A percentile compares a stretch with the other conserved stretches of the same genome.
Conservation (phyloP, 2,888 invertebrate species). For the Nasonovia ribisnigri region DNA sequence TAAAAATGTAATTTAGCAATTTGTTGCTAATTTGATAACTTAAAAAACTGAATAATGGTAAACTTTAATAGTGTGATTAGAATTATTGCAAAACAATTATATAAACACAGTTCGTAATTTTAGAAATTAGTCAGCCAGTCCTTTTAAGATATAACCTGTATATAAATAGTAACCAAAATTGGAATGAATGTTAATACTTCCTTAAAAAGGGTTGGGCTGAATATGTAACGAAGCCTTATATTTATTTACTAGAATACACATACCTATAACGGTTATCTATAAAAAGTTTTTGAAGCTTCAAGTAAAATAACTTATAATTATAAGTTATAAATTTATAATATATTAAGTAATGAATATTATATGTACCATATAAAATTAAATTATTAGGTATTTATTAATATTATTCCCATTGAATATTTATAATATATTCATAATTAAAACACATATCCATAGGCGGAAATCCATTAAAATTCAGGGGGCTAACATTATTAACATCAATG, state of each 20-base stretch:
- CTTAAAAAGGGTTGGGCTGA: conserved; percentile 22
- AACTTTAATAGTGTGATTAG: background rate
- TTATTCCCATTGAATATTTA: background rate
- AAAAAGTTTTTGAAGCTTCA: background rate
- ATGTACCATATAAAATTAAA: background rate
- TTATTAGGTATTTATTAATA: background rate
- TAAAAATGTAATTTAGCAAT: background rate
- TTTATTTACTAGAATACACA: background rate
- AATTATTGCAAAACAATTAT: conserved; percentile 28
- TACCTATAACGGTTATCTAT: background rate
- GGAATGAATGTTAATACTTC: conserved; percentile 45
- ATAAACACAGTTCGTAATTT: conserved; percentile 26
- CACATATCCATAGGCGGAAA: background rate
- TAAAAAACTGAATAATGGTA: conserved; percentile 9
- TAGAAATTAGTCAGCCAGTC: conserved; percentile 51
- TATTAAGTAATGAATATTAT: background rate
- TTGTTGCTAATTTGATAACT: background rate
- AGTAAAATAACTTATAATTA: background rate
- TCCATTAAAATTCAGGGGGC: too few species aligned
- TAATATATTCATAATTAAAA: background rate
- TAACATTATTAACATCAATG: too few species aligned
- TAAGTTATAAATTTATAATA: too few species aligned
- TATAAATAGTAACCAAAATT: conserved; percentile 36
- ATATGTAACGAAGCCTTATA: conserved; percentile 15
- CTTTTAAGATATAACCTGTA: conserved; percentile 45